Conservation (phyloP, 2,113 vertebrate species). For the Monopterus albus region DNA sequence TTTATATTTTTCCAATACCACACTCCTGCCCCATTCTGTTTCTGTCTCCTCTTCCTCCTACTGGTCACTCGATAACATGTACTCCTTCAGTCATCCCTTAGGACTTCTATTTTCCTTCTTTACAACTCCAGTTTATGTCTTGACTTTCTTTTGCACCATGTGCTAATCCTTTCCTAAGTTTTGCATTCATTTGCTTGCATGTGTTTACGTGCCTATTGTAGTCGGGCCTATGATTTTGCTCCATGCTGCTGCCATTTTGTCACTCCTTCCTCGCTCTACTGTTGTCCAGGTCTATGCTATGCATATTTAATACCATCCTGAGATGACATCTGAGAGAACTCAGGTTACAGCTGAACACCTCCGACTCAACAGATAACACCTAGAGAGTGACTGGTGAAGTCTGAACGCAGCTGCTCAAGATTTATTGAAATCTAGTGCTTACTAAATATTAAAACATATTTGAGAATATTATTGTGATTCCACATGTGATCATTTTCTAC, state of each 20-base stretch:
- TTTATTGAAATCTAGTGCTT: background rate
- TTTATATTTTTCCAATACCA: background rate
- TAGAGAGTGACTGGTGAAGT: background rate
- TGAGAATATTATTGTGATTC: no score
- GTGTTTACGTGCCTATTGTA: background rate
- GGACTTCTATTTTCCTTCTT: background rate
- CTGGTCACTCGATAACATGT: background rate
- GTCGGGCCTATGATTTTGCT: constrained; percentile 8
- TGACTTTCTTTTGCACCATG: background rate
- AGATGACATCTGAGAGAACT: constrained; percentile 50
- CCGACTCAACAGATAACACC: constrained; percentile 9
- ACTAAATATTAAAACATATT: no score
- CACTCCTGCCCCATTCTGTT: background rate
- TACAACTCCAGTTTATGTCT: background rate
- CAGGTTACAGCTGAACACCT: constrained; percentile 58
- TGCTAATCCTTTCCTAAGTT: background rate
- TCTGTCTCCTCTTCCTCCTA: background rate
- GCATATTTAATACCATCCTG: constrained; percentile 79
- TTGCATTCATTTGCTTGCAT: constrained; percentile 6
- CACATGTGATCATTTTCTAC: no score
- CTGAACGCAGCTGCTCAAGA: no score
- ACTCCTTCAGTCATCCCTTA: background rate
- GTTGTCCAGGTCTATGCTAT: constrained; percentile 45
- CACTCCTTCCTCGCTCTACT: constrained; percentile 32
- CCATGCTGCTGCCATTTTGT: constrained; percentile 55